phyloP scores from a whole-genome alignment of 2,888 invertebrate genomes.

The Nomada fabriciana region DNA sequence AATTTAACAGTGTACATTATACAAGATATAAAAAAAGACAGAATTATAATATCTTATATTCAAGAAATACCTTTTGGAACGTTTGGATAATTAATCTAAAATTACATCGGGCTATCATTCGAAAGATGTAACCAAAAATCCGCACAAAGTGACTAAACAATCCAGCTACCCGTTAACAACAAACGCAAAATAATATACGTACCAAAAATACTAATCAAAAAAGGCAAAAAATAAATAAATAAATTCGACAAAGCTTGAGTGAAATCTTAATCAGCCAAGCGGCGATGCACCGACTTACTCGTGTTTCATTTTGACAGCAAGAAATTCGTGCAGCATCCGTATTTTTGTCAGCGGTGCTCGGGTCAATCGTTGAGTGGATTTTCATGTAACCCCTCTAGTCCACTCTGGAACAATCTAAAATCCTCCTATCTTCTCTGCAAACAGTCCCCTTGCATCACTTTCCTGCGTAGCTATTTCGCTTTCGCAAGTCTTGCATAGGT shows the following conservation, averaged over 20 bases:
- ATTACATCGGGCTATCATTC: neutral
- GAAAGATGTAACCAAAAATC: too few relatives aligned
- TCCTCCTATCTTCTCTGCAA: constrained; percentile 50
- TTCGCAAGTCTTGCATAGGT: constrained; percentile 70
- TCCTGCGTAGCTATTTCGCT: constrained; percentile 32
- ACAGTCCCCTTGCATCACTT: constrained; percentile 37
- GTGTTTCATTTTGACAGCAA: constrained; percentile 53
- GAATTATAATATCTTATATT: too few relatives aligned
- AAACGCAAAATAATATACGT: too few relatives aligned
- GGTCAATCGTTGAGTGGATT: constrained; percentile 66
- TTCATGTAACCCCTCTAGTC: constrained; percentile 62
- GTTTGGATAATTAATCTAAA: too few relatives aligned
- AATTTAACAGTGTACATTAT: too few relatives aligned
- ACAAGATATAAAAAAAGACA: too few relatives aligned
- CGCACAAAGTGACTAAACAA: too few relatives aligned
- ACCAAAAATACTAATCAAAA: too few relatives aligned
- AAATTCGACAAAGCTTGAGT: too few relatives aligned
- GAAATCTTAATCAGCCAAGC: neutral
- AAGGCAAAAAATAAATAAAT: neutral
- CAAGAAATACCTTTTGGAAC: too few relatives aligned
- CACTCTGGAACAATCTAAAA: constrained; percentile 33
- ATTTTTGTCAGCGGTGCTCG: constrained; percentile 15
- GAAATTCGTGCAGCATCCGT: constrained; percentile 40
- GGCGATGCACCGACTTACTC: constrained; percentile 31
- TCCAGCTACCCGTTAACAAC: too few relatives aligned